Evolutionary conservation across 2,888 invertebrate species (phyloP).

Genomic region (Acleris laterana): DNA sequence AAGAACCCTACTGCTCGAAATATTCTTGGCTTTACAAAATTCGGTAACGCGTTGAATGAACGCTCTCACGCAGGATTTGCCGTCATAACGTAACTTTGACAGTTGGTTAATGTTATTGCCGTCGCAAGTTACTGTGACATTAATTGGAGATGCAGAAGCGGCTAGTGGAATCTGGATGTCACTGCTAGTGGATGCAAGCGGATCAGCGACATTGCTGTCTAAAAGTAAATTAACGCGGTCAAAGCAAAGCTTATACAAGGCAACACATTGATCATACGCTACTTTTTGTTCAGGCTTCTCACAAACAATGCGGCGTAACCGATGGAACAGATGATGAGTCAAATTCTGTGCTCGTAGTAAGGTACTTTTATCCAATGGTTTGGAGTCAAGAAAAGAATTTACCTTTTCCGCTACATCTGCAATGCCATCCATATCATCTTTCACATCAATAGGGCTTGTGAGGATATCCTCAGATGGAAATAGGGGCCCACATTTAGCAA

Average conservation of each 20-base stretch:
- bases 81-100: not conserved
- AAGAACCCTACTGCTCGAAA: not conserved
- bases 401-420: not conserved
- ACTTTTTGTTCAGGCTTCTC: not conserved
- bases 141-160: not conserved
- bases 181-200: not conserved
- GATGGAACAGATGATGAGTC: not conserved
- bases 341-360: conserved; percentile 1
- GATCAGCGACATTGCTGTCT: not conserved
- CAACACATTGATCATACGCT: not conserved
- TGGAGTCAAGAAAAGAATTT: not conserved
- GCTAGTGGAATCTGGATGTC: not conserved
- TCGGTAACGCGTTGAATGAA: conserved; percentile 13
- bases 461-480: conserved; percentile 12
- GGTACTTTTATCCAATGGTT: not conserved
- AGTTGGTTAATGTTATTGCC: not conserved
- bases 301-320: not conserved
- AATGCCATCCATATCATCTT: conserved; percentile 7
- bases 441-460: not conserved
- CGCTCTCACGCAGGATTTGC: conserved; percentile 15
- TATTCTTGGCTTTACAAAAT: not conserved
- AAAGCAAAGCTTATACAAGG: not conserved
- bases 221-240: not conserved
- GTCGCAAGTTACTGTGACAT: conserved; percentile 25
- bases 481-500: not conserved